These are phyloP conservation scores for Phragmatobia fuliginosa DNA, from an alignment of 2,888 invertebrate species.

Conservation along the genomic window DNA sequence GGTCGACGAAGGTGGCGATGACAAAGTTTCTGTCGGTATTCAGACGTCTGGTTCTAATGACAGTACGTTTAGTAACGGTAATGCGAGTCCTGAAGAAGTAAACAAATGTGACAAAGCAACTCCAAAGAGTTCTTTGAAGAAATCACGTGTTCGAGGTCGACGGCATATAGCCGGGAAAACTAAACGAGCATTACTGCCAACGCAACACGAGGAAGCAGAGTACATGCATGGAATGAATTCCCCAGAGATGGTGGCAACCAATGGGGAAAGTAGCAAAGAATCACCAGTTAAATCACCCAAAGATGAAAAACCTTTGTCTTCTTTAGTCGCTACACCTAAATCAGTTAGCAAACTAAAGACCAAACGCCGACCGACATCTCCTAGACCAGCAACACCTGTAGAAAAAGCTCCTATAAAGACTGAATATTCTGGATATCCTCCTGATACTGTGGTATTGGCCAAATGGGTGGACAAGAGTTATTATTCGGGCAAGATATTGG, in stretches of 20 bases:
- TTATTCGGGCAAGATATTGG: slow-evolving; percentile 88
- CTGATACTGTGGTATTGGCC: slow-evolving; percentile 86
- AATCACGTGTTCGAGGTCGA: slow-evolving; percentile 77
- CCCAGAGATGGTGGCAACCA: slow-evolving; percentile 81
- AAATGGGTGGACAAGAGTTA: slow-evolving; percentile 90
- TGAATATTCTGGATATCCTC: slow-evolving; percentile 75
- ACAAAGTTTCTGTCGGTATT: slow-evolving; percentile 77
- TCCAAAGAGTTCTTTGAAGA: slow-evolving; percentile 85
- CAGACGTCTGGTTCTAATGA: slow-evolving; percentile 73
- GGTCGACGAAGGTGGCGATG: slow-evolving; percentile 69
- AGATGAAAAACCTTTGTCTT: slow-evolving; percentile 73
- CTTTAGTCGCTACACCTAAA: slow-evolving; percentile 76
- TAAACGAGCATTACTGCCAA: slow-evolving; percentile 77
- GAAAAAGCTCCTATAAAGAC: slow-evolving; percentile 69
- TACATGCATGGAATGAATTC: slow-evolving; percentile 81
- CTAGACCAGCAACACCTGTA: slow-evolving; percentile 78
- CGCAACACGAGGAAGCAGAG: slow-evolving; percentile 79
- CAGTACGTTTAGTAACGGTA: slow-evolving; percentile 72
- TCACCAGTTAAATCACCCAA: slow-evolving; percentile 73
- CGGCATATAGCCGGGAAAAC: slow-evolving; percentile 78
- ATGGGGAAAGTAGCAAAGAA: slow-evolving; percentile 69
- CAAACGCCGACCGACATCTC: slow-evolving; percentile 76
- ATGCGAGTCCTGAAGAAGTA: slow-evolving; percentile 78
- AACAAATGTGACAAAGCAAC: slow-evolving; percentile 78
- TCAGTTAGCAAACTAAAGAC: slow-evolving; percentile 78